Evolutionary conservation across 2,888 invertebrate genomes (phyloP).

Genomic region (Lycocerus yunnanus): DNA sequence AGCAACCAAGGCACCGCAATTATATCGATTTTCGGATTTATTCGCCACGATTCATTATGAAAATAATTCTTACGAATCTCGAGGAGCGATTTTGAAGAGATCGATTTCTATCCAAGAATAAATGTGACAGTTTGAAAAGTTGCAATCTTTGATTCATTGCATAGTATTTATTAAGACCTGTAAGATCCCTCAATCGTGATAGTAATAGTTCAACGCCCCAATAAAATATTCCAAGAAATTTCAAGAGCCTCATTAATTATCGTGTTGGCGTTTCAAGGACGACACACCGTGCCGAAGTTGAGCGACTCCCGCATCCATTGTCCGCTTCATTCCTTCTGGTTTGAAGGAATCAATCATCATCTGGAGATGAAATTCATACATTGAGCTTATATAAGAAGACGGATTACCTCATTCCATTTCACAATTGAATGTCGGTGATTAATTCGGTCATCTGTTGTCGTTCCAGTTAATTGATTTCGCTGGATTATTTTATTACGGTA

Average conservation of each 20-base stretch:
- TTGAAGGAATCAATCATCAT: constrained; percentile 34
- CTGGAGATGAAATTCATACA: constrained; percentile 29
- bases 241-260: constrained; percentile 52
- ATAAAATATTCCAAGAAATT: constrained; percentile 27
- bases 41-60: not conserved
- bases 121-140: not conserved
- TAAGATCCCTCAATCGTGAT: not conserved
- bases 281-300: constrained; percentile 47
- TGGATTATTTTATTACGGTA: not conserved
- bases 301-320: constrained; percentile 44
- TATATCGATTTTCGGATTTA: no score
- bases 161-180: not conserved
- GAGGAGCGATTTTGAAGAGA: not conserved
- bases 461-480: not conserved
- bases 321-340: constrained; percentile 31
- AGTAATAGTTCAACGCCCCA: constrained; percentile 40
- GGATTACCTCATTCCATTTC: constrained; percentile 27
- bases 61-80: not conserved
- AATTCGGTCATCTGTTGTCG: not conserved
- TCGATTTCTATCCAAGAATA: not conserved
- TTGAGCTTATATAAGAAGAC: constrained; percentile 27
- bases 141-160: not conserved
- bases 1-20: no score
- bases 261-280: constrained; percentile 56
- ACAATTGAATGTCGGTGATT: not conserved